Base-by-base conservation (phyloP, 2,113 vertebrate species). In the Vidua macroura region DNA sequence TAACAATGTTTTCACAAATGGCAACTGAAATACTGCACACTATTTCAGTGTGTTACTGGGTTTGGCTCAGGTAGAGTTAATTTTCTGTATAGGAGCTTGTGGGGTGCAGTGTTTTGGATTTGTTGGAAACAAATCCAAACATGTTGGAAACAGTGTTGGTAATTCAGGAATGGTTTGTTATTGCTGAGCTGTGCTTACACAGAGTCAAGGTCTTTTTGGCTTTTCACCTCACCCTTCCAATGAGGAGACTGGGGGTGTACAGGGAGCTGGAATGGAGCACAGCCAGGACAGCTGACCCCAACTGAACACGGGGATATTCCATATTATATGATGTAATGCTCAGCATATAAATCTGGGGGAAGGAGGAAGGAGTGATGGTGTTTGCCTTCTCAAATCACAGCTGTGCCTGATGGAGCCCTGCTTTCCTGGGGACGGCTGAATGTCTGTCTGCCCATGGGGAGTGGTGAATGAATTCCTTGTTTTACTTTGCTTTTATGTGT, bases 371-470 rank as follows among this genome's bases (percentile, higher is more conserved):
- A 22, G 35, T 74, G 7, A 13, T 10, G 12, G 31, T 0, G 0
- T 79, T 88, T 75, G 28, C 20, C 30, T 88, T 58, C 27, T 8
- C 37, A 48, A 82, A 60, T 52, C 46, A 37, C 31, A 0, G 0
- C 43, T 62, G 17, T 0, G 1, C 0, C 1, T 43, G 15, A 24
- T 51, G 39, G 30, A 66, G 37, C 30, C 31, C 24, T 31, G 41
- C n/a, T 67, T 35, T 86, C 21, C 43, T 49, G 28, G 43, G 31
- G 11, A 17, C 1, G 2, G 25, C 35, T 69, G 28, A 37, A n/a
- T 0, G 1, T 13, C 28, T 67, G 15, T 25, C 43, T 72, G 33
- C 24, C 3, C 0, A 2, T 51, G 44, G 69, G 22, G 39, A 59
- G 24, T 2, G 15, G 20, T 25, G 15, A 53, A 49, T 39, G 2